Evolutionary conservation across 2,888 invertebrate genomes (phyloP), one percentile per base, ranked within the genome.

Genomic region (Spicauda simplicius): DNA sequence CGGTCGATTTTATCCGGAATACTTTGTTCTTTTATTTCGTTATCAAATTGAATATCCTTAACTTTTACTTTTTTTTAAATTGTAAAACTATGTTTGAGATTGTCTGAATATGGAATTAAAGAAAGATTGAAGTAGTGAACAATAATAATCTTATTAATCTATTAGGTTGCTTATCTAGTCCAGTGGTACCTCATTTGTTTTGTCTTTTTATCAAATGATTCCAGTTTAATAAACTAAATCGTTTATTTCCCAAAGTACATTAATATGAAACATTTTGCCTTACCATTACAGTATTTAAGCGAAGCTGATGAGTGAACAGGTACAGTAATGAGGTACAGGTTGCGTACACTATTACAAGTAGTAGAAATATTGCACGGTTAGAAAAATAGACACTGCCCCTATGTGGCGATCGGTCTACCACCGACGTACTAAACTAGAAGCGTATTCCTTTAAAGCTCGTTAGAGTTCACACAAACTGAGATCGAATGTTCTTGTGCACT

Each of bases 401-500:
- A 52, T 20, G 61, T 60, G 66, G 45, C 55, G 19, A 37, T 12
- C 25, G 48, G 54, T 56, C 50, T 37, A 65, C 25, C 58, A 55
- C 52, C n/a, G 25, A 61, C 19, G 52, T 57, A 62, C 48, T 70
- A 68, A 60, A 18, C 68, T 72, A 72, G 55, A 70, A 71, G 73
- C 71, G 71, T 75, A 71, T 59, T 72, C 41, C 48, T 56, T 70
- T 84, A 84, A 87, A 85, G 85, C 88, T 88, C 81, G 74, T 77
- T 72, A 73, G 41, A 64, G 71, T 84, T 89, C 75, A 93, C 72
- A 91, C 87, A 73, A 90, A 90, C 76, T 92, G 91, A 82, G 92
- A 89, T 85, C 91, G 78, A 69, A 90, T 76, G 72, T 89, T 90
- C 70, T 91, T 83, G 72, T 91, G 89, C 1, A 92, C 91, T 87